Percentiles rank a stretch among this genome's conserved stretches.
These are phyloP conservation scores for Bungarus multicinctus DNA, from an alignment of 2,113 vertebrate species.

Conservation along the genomic window DNA sequence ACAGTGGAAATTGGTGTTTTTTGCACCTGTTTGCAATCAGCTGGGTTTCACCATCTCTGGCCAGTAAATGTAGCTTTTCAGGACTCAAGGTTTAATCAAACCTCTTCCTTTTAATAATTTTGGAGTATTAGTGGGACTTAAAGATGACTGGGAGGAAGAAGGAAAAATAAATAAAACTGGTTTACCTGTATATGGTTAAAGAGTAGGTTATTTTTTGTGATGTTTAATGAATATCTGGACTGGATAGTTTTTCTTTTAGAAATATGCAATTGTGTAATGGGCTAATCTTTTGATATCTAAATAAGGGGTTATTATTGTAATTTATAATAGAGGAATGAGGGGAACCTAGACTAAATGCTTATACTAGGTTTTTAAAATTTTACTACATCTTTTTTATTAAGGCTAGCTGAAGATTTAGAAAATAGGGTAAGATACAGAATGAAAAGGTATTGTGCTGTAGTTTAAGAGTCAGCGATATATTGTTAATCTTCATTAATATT, in stretches of 20 bases:
- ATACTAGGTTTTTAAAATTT: no score
- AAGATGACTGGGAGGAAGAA: neutral
- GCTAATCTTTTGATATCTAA: neutral
- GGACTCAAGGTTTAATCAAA: neutral
- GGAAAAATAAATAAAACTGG: neutral
- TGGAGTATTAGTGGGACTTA: neutral
- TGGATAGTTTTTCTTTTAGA: neutral
- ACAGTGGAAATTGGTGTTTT: neutral
- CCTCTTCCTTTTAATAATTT: neutral
- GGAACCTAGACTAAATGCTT: neutral
- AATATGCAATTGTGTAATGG: neutral
- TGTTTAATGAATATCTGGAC: neutral
- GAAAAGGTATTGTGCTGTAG: neutral
- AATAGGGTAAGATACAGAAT: neutral
- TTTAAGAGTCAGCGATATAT: neutral
- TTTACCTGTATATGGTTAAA: neutral
- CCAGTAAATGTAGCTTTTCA: neutral
- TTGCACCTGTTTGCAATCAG: neutral
- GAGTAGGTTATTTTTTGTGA: neutral
- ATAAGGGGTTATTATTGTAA: neutral
- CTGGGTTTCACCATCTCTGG: neutral
- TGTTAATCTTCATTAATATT: neutral
- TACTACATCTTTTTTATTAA: neutral
- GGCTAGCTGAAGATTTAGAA: neutral
- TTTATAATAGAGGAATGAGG: neutral